Conservation (phyloP, 2,113 vertebrate species). For the Bathybates hornii region DNA sequence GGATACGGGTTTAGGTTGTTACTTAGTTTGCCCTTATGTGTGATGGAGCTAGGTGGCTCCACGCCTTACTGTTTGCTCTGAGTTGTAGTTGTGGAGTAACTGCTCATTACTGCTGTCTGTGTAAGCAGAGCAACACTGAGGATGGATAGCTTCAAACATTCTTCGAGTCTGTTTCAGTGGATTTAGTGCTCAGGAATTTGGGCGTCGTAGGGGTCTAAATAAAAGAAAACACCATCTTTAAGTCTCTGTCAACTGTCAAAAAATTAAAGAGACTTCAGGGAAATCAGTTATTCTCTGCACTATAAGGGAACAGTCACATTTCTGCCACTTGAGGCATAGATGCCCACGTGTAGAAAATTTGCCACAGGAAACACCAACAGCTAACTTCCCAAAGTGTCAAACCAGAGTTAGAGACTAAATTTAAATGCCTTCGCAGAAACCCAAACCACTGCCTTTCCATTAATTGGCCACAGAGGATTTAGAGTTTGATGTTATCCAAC, state of each 20-base stretch:
- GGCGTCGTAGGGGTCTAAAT: not conserved
- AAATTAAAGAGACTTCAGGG: not conserved
- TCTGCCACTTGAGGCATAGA: not conserved
- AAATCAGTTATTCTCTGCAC: not conserved
- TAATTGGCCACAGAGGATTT: constrained; percentile 51
- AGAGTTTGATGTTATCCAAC: constrained; percentile 14
- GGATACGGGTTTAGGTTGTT: not conserved
- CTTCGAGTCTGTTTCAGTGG: not conserved
- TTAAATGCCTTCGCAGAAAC: constrained; percentile 1
- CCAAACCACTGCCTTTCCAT: not conserved
- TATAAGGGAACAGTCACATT: not conserved
- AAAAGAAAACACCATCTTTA: not conserved
- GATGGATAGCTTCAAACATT: not conserved
- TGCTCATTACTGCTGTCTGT: not conserved
- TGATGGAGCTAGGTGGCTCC: not conserved
- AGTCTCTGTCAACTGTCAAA: not conserved
- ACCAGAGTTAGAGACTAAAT: not conserved
- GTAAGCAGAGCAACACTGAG: not conserved
- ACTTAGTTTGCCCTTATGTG: not conserved
- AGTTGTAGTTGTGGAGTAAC: constrained; percentile 1
- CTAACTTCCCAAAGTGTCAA: constrained; percentile 27
- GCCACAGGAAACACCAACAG: not conserved
- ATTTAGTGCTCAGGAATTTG: not conserved
- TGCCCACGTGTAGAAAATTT: not conserved
- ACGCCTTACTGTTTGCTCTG: not conserved